Base-by-base conservation (phyloP, 2,113 vertebrate species). In the Hydrolagus affinis region DNA sequence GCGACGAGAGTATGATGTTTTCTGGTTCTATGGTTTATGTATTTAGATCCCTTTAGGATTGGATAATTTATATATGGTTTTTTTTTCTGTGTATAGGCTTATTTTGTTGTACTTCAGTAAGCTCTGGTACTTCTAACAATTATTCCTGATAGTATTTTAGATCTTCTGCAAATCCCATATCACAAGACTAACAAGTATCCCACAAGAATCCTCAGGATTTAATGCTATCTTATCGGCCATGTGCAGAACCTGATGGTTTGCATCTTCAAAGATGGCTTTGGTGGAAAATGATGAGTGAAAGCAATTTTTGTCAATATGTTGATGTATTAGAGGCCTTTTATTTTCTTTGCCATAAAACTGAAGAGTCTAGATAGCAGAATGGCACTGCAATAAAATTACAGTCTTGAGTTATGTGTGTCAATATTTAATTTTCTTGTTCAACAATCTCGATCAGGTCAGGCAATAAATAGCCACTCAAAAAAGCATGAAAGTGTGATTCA, bases 381-480 rank as follows among this genome's bases (percentile, higher is more conserved):
- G 60, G 17, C 19, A 4, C 32, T 28, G 59, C 28, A 68, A 83
- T 83, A 68, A 83, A 68, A 83, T 83, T 83, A 68, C 17, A 80
- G 59, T 62, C 64, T 32, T 77, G 77, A 80, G 77, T 80, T 80
- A 66, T 80, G 60, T 64, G 15, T 66, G 78, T 83, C 78, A 83
- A 83, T 83, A 83, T 83, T 83, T 83, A 83, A 83, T 83, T 83
- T 83, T 28, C 78, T 83, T 66, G 25, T 83, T 66, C 78, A 68
- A 28, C 28, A 83, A 62, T 17, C 60, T 83, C 30, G 62, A 66
- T 83, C 62, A 83, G 25, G 17, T 14, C 78, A 30, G 78, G 78
- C 78, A 68, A 83, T 66, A 83, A 32, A 83, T 66, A 83, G 78
- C 60, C 17, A 83, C 32, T 83, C 60, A 83, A 59, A 66, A 32